Evolutionary conservation across 2,797 vertebrate species (phyloP).

Genomic region (Smutsia temminckii): DNA sequence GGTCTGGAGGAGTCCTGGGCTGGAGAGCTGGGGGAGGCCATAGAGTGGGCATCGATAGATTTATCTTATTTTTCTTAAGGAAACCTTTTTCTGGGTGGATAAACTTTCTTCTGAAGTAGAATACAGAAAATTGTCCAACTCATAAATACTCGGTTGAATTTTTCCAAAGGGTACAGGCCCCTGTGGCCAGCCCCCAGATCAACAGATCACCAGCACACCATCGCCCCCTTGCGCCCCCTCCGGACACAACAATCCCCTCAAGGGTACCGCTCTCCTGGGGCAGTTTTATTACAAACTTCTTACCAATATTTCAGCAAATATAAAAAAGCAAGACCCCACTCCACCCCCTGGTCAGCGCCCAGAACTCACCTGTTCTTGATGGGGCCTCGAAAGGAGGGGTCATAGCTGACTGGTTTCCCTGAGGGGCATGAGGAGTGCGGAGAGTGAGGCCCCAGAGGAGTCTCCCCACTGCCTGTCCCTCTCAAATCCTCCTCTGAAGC

Average conservation of each 20-base stretch:
- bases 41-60: not conserved
- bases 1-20: not conserved
- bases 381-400: constrained; percentile 89
- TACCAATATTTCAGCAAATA: constrained; percentile 2
- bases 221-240: not conserved
- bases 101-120: not conserved
- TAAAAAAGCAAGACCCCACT: not conserved
- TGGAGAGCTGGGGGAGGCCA: not conserved
- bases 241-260: not conserved
- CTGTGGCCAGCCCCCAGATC: not conserved
- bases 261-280: not conserved
- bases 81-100: not conserved
- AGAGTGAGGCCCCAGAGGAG: not conserved
- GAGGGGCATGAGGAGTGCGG: not conserved
- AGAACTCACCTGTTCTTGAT: constrained; percentile 88
- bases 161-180: not conserved
- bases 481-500: not conserved
- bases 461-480: not conserved
- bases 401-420: constrained; percentile 88
- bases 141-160: not conserved
- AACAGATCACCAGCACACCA: not conserved
- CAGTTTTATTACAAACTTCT: not conserved
- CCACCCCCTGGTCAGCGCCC: not conserved
- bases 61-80: not conserved
- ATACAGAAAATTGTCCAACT: not conserved